Conservation (phyloP, 2,888 invertebrate species). For the Parnassius orleans region DNA sequence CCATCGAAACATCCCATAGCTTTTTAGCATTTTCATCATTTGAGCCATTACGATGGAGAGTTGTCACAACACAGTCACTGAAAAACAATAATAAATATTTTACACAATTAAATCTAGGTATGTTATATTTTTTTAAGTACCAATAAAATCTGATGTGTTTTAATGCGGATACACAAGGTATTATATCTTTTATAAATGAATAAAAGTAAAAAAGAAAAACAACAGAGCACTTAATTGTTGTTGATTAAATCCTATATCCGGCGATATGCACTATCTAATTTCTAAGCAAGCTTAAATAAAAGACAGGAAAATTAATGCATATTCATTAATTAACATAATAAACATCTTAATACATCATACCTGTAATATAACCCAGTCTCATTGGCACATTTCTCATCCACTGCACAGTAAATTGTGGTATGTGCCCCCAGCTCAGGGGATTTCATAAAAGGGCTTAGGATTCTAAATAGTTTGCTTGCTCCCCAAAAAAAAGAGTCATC, state of each 20-base stretch:
- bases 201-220: too few species aligned
- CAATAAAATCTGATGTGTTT: too few species aligned
- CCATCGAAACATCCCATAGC: slow-evolving; percentile 82
- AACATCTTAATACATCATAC: slow-evolving; percentile 43
- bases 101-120: too few species aligned
- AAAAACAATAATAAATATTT: slow-evolving; percentile 38
- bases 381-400: slow-evolving; percentile 83
- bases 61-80: slow-evolving; percentile 80
- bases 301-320: background rate
- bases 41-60: slow-evolving; percentile 62
- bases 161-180: too few species aligned
- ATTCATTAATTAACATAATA: slow-evolving; percentile 5
- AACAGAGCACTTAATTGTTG: too few species aligned
- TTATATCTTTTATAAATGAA: too few species aligned
- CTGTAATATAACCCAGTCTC: slow-evolving; percentile 83
- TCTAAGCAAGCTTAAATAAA: background rate
- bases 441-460: slow-evolving; percentile 75
- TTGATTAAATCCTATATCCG: too few species aligned
- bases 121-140: too few species aligned
- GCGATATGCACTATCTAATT: too few species aligned
- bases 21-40: slow-evolving; percentile 75
- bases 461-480: slow-evolving; percentile 55
- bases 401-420: slow-evolving; percentile 86
- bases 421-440: slow-evolving; percentile 86
- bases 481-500: slow-evolving; percentile 74